Percentiles rank a stretch among this genome's conserved stretches.
phyloP scores from a whole-genome alignment of 2,113 vertebrate species.

The Antennarius striatus region DNA sequence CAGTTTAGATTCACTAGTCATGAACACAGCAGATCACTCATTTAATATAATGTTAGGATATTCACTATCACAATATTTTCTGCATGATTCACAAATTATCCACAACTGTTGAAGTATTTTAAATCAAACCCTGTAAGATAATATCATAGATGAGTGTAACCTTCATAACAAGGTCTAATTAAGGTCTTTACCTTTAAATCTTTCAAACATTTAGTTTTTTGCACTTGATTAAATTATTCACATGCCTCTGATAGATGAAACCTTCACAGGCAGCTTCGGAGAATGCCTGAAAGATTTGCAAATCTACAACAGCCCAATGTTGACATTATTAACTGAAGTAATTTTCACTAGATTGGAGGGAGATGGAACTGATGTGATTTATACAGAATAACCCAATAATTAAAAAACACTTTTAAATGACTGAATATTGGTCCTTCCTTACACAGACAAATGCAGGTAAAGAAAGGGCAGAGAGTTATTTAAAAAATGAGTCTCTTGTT shows the following conservation, averaged over 20 bases:
- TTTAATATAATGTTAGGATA: conserved; percentile 3
- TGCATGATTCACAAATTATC: not conserved
- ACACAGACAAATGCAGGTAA: conserved; percentile 15
- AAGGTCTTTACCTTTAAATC: not conserved
- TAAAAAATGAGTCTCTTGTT: not conserved
- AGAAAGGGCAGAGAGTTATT: not conserved
- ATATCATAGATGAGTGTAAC: conserved; percentile 5
- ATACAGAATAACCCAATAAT: conserved; percentile 35
- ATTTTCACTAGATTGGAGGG: conserved; percentile 29
- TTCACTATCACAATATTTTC: not conserved
- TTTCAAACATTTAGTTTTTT: not conserved
- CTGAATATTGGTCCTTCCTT: conserved; percentile 27
- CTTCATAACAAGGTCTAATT: conserved; percentile 18
- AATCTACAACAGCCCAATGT: not conserved
- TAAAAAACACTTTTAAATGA: conserved; percentile 9
- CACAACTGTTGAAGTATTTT: not conserved
- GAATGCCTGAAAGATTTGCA: conserved; percentile 26
- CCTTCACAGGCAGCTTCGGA: conserved; percentile 14
- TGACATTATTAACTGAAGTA: conserved; percentile 42
- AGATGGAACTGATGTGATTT: conserved; percentile 10
- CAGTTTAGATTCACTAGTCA: not conserved
- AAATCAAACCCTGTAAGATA: conserved; percentile 1
- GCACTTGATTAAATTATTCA: not conserved
- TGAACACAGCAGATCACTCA: not conserved
- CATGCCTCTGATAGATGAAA: conserved; percentile 9